These are phyloP conservation scores for Callospermophilus lateralis DNA, from an alignment of 2,113 vertebrate species.

Conservation along the genomic window DNA sequence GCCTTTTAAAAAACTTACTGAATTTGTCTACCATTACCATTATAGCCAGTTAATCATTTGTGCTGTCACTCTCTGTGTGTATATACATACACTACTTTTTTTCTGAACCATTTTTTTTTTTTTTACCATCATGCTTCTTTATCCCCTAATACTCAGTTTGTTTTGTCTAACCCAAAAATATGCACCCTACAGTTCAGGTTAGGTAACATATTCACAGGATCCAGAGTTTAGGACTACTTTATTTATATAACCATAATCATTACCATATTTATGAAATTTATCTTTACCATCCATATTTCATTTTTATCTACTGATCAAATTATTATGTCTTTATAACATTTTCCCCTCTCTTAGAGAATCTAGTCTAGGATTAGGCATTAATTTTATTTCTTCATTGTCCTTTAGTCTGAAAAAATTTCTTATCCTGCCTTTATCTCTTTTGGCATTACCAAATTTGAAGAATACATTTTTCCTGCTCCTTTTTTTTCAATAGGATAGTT, in stretches of 20 bases:
- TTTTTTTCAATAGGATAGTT: not conserved
- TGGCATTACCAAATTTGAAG: not conserved
- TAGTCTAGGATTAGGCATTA: slow-evolving; percentile 17
- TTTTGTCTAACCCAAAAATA: not conserved
- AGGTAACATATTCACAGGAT: no score
- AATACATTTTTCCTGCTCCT: not conserved
- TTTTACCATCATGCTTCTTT: not conserved
- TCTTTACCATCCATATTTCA: not conserved
- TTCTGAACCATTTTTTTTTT: not conserved
- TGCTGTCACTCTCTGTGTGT: not conserved
- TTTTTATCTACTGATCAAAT: not conserved
- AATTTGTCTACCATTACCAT: not conserved
- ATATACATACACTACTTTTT: not conserved
- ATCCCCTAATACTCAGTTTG: not conserved
- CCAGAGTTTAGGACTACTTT: not conserved
- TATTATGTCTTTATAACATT: not conserved
- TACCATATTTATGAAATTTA: slow-evolving; percentile 5
- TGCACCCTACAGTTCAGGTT: no score
- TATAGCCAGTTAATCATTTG: not conserved
- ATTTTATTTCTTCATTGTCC: not conserved
- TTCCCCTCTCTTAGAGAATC: not conserved
- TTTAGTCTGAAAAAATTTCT: slow-evolving; percentile 1
- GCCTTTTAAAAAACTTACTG: not conserved
- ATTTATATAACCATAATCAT: not conserved
- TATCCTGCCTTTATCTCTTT: not conserved